Evolutionary conservation across 2,113 vertebrate species (phyloP).

Genomic region (Cyprinus carpio): DNA sequence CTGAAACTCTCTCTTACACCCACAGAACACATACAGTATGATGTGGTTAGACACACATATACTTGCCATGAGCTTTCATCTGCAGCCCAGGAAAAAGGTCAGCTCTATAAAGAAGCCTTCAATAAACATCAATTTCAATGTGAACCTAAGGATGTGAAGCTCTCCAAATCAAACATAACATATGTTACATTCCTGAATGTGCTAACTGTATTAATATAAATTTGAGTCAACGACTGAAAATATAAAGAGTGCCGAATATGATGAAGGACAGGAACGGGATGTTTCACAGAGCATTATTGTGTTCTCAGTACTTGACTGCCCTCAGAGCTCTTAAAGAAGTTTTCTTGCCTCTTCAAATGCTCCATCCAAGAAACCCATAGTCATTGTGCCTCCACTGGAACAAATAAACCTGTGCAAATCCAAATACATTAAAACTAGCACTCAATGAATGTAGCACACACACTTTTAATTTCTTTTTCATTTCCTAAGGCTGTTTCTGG

Average conservation of each 20-base stretch:
- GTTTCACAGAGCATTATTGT: not conserved
- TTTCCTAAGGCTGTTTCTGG: constrained; percentile 32
- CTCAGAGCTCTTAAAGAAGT: not conserved
- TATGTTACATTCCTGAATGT: constrained; percentile 6
- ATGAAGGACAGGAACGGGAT: not conserved
- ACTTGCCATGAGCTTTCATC: too few relatives aligned
- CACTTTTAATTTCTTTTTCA: constrained; percentile 7
- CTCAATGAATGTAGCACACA: constrained; percentile 4
- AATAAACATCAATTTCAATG: too few relatives aligned
- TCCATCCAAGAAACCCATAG: not conserved
- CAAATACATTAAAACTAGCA: constrained; percentile 37
- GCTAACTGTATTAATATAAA: not conserved
- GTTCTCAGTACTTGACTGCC: not conserved
- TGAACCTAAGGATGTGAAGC: too few relatives aligned
- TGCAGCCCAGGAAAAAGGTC: too few relatives aligned
- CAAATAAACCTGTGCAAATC: constrained; percentile 15
- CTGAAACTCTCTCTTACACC: too few relatives aligned
- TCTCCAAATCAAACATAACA: not conserved
- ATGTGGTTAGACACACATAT: too few relatives aligned
- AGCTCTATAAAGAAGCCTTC: too few relatives aligned
- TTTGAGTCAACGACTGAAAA: constrained; percentile 38
- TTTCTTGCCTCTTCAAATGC: not conserved
- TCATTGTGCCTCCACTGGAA: constrained; percentile 21
- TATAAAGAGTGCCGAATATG: not conserved
- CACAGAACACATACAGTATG: too few relatives aligned